Evolutionary conservation across 2,113 vertebrate genomes (phyloP), one percentile per base, ranked within the genome.

Genomic region (Catharus minimus): DNA sequence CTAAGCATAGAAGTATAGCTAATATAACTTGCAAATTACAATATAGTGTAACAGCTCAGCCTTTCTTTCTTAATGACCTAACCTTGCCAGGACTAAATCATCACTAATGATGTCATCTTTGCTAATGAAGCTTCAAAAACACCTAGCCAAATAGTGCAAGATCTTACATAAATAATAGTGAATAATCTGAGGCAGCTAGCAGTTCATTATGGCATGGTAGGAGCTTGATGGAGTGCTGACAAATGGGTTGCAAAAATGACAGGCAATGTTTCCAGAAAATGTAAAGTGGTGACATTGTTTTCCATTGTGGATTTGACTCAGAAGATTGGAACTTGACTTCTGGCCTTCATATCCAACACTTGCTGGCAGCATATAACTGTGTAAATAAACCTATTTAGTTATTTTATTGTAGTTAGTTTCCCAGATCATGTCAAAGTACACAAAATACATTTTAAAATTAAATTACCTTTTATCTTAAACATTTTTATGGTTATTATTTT

Each of bases 301-400:
- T 90, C 77, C 88, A 5, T 60, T 88, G 77, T 72, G 66, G 66
- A 89, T 90, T 90, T 92, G 41, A 91, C 87, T 92, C 93, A 82
- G 66, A 89, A 87, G 84, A 76, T 57, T 92, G 89, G 94, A 96
- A 94, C 84, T 88, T 91, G 84, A 92, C 55, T 94, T 92, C 77
- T 89, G 91, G 84, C 81, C 66, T 79, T 90, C 41, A 8, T 65
- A 84, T 75, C 55, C 81, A 91, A 41, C 46, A 39, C 38, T 89
- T 73, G 33, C 41, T 93, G 81, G 94, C 91, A 95, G 62, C 43
- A 18, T 46, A 85, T 72, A 21, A 1, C 50, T 89, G 58, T 75
- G 18, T 87, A 93, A 95, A 87, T 87, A 92, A 79, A 93, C 68
- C 61, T 84, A 21, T 55, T 87, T 46, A 72, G 30, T 49, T 75